A percentile compares a stretch with the other conserved stretches of the same genome.
These are phyloP conservation scores for Sisor rabdophorus DNA, from an alignment of 2,113 vertebrate genomes.

Conservation along the genomic window DNA sequence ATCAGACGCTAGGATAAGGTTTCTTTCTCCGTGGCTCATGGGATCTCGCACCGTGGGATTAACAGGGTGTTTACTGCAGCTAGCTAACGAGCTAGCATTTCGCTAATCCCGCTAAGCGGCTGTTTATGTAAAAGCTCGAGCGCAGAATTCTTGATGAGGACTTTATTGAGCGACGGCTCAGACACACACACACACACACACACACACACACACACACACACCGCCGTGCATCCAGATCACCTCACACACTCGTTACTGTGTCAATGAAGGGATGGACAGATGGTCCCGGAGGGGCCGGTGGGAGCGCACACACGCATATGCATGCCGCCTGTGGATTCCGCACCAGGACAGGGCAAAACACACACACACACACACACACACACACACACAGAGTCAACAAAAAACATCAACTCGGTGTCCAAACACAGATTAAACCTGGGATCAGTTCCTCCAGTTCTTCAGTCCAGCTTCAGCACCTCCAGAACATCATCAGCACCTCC, in stretches of 20 bases:
- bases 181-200: slow-evolving; percentile 43
- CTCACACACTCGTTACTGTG: slow-evolving; percentile 51
- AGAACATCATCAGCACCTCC: no score
- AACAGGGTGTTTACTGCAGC: slow-evolving; percentile 67
- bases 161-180: slow-evolving; percentile 64
- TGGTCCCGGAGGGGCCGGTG: slow-evolving; percentile 49
- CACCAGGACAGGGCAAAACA: slow-evolving; percentile 2
- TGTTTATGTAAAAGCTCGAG: slow-evolving; percentile 71
- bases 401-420: background rate
- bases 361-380: background rate
- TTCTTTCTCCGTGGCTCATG: slow-evolving; percentile 14
- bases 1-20: slow-evolving; percentile 7
- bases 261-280: slow-evolving; percentile 61
- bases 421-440: background rate
- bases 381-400: slow-evolving; percentile 9
- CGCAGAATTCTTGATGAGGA: slow-evolving; percentile 67
- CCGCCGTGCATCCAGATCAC: slow-evolving; percentile 53
- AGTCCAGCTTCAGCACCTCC: no score
- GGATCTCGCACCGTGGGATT: slow-evolving; percentile 28
- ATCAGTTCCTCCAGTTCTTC: background rate
- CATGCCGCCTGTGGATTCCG: slow-evolving; percentile 22
- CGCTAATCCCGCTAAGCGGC: slow-evolving; percentile 74
- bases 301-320: slow-evolving; percentile 27
- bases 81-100: slow-evolving; percentile 64
- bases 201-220: slow-evolving; percentile 43